phyloP scores from a whole-genome alignment of 2,888 invertebrate species.

The Cheilosia pagana region DNA sequence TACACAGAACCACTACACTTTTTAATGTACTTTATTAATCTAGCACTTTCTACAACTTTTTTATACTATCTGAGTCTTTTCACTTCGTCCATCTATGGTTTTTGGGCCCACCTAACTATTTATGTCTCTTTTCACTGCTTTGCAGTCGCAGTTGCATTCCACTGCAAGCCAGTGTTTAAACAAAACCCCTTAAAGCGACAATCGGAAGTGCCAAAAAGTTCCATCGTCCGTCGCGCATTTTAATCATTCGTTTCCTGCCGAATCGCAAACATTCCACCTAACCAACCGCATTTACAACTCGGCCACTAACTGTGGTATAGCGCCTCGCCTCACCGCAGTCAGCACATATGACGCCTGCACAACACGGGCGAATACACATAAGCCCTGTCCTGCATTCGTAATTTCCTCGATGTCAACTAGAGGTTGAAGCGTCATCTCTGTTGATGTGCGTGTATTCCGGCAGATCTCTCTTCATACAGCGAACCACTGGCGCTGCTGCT shows the following conservation, averaged over 20 bases:
- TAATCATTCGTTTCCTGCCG: constrained; percentile 55
- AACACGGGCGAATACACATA: constrained; percentile 25
- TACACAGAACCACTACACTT: too few relatives aligned
- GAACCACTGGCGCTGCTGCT: constrained; percentile 15
- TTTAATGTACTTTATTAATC: too few relatives aligned
- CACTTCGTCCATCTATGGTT: too few relatives aligned
- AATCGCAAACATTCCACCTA: constrained; percentile 39
- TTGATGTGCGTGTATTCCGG: constrained; percentile 45
- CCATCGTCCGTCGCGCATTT: constrained; percentile 43
- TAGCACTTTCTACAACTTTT: too few relatives aligned
- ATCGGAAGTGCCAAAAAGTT: constrained; percentile 43
- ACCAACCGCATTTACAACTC: constrained; percentile 16
- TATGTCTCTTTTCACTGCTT: too few relatives aligned
- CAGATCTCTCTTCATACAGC: constrained; percentile 32
- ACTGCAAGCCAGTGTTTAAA: too few relatives aligned
- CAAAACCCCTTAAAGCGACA: background rate
- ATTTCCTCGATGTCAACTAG: constrained; percentile 65
- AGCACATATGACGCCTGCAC: background rate
- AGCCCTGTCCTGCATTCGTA: constrained; percentile 60
- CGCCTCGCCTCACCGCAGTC: background rate
- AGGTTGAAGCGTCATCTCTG: constrained; percentile 47
- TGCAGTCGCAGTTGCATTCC: too few relatives aligned
- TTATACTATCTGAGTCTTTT: too few relatives aligned
- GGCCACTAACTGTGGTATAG: constrained; percentile 17
- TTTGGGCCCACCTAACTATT: too few relatives aligned